These are phyloP conservation scores for Lasioglossum albipes DNA, from an alignment of 1,140 invertebrate genomes.

Conservation along the genomic window DNA sequence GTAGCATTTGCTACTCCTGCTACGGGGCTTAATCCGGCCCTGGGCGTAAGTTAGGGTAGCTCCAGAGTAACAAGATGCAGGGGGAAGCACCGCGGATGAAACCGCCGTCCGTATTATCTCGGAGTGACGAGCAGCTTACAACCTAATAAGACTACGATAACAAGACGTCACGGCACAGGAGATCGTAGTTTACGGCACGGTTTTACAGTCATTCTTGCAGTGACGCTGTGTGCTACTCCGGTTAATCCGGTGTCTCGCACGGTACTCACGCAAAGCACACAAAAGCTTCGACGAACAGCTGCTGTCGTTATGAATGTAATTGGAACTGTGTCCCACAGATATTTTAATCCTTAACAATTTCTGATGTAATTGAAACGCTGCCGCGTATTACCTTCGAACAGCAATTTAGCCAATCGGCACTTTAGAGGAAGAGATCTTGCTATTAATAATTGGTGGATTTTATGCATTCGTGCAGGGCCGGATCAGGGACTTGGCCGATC, in stretches of 20 bases:
- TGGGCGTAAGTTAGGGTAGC: background rate
- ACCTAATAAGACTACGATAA: conserved; percentile 59
- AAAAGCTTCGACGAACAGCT: background rate
- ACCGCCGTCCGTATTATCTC: conserved; percentile 53
- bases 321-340: background rate
- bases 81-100: background rate
- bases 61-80: background rate
- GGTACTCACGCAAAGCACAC: conserved; percentile 13
- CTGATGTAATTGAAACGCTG: too few relatives aligned
- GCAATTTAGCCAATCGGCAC: too few relatives aligned
- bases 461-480: too few relatives aligned
- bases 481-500: too few relatives aligned
- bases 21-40: too few relatives aligned
- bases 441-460: too few relatives aligned
- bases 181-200: conserved; percentile 22
- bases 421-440: too few relatives aligned
- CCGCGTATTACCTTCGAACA: too few relatives aligned
- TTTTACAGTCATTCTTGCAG: conserved; percentile 29
- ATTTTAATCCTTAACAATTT: too few relatives aligned
- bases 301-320: background rate
- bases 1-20: too few relatives aligned
- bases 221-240: background rate
- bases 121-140: conserved; percentile 44
- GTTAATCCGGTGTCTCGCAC: conserved; percentile 22
- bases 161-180: conserved; percentile 25